Evolutionary conservation across 2,113 vertebrate genomes (phyloP), one percentile per base, ranked within the genome.

Genomic region (Neogobius melanostomus): DNA sequence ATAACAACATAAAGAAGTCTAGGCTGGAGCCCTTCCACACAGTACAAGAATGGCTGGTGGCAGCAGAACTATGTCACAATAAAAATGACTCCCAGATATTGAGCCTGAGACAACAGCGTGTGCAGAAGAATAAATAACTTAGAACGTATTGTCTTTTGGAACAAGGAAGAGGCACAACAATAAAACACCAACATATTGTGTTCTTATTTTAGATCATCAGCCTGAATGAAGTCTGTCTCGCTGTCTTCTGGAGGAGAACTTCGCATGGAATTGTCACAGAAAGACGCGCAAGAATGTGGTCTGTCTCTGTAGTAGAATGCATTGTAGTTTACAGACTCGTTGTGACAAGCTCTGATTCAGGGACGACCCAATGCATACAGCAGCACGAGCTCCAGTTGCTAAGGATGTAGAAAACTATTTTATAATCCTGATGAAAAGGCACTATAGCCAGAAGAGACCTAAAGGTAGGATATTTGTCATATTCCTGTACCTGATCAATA

Each of bases 131-230:
- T 66, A 82, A 87, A 85, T 72, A 77, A 79, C 79, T 74, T 79
- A 85, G 8, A 79, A 78, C 42, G 69, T 67, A 80, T 77, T 81
- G 79, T 86, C 79, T 84, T 81, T 64, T 54, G 45, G 57, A 85
- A 75, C 74, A 80, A 7, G n/a, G 68, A 28, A 77, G 56, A 43
- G 11, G 76, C 71, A 77, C 52, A 56, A 80, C 74, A 83, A 82
- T 80, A 74, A 83, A 78, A 79, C 6, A 7, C 46, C 64, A 76
- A 76, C 74, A 81, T 75, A 66, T 77, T 72, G 70, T 66, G 45
- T 64, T 79, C 12, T 62, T 87, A 87, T 87, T 87, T 87, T 82
- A 86, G 83, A 80, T 72, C 65, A 2, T 56, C 51, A 70, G 79
- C 57, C 10, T 12, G 42, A 72, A 64, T 75, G 81, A 88, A 74